These are phyloP conservation scores for Sinohyriopsis cumingii DNA, from an alignment of 2,888 invertebrate species.

Conservation along the genomic window DNA sequence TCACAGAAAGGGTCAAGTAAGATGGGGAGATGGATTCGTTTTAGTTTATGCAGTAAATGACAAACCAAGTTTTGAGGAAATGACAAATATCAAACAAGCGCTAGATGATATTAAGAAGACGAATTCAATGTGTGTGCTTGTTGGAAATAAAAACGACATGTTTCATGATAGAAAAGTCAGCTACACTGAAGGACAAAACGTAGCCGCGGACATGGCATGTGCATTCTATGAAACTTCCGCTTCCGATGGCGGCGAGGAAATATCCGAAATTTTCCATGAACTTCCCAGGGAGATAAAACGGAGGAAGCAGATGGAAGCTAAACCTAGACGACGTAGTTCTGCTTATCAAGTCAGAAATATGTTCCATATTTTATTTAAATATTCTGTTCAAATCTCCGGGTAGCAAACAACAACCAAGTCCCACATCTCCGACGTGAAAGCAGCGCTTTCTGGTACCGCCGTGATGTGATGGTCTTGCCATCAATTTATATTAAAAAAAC, in stretches of 20 bases:
- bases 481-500: no score
- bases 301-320: slow-evolving; percentile 59
- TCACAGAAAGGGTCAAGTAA: slow-evolving; percentile 58
- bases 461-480: no score
- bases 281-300: slow-evolving; percentile 67
- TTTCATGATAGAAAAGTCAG: slow-evolving; percentile 62
- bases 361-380: no score
- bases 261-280: slow-evolving; percentile 68
- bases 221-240: slow-evolving; percentile 69
- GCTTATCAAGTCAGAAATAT: slow-evolving; percentile 63
- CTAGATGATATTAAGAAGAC: slow-evolving; percentile 64
- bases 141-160: slow-evolving; percentile 66
- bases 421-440: no score
- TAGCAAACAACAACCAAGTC: no score
- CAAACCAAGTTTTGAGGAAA: slow-evolving; percentile 61
- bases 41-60: slow-evolving; percentile 67
- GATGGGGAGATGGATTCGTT: slow-evolving; percentile 69
- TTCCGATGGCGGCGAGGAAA: slow-evolving; percentile 66
- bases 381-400: slow-evolving; percentile 46
- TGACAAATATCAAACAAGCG: slow-evolving; percentile 53
- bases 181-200: slow-evolving; percentile 58
- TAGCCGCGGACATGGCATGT: slow-evolving; percentile 65
- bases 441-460: no score
- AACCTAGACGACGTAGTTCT: slow-evolving; percentile 65
- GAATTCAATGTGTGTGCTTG: slow-evolving; percentile 64